These are phyloP conservation scores for Dasysyrphus tricinctus DNA, from an alignment of 2,888 invertebrate species.

Conservation along the genomic window DNA sequence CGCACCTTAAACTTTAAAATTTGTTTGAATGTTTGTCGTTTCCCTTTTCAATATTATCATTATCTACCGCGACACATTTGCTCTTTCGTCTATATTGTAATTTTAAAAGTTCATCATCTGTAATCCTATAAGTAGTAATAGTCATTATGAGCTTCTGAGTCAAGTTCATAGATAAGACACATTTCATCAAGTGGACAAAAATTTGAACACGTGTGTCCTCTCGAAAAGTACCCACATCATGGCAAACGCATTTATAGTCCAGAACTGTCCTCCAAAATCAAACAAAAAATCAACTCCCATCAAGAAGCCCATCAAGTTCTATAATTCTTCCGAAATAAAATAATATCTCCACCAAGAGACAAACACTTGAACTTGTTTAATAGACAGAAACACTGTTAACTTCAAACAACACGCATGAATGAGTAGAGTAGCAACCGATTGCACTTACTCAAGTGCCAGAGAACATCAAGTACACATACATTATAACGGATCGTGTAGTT, in stretches of 20 bases:
- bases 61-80: no score
- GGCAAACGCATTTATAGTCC: neutral
- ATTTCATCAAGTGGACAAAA: slow-evolving; percentile 56
- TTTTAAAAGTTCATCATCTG: no score
- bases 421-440: slow-evolving; percentile 47
- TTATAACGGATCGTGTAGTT: slow-evolving; percentile 62
- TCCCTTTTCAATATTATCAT: no score
- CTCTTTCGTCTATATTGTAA: no score
- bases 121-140: no score
- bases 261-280: slow-evolving; percentile 23
- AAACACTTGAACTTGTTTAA: slow-evolving; percentile 72
- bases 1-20: no score
- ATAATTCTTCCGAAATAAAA: slow-evolving; percentile 45
- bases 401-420: slow-evolving; percentile 58
- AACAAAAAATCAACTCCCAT: slow-evolving; percentile 1
- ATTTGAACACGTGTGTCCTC: slow-evolving; percentile 69
- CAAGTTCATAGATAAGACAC: neutral
- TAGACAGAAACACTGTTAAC: slow-evolving; percentile 20
- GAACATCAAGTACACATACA: slow-evolving; percentile 17
- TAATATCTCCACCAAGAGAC: slow-evolving; percentile 48
- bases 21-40: no score
- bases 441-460: slow-evolving; percentile 46
- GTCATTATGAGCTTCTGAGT: neutral
- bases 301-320: slow-evolving; percentile 57
- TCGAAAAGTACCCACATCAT: slow-evolving; percentile 59